Evolutionary conservation across 2,113 vertebrate species (phyloP), one percentile per base, ranked within the genome.

Genomic region (Salminus brasiliensis): DNA sequence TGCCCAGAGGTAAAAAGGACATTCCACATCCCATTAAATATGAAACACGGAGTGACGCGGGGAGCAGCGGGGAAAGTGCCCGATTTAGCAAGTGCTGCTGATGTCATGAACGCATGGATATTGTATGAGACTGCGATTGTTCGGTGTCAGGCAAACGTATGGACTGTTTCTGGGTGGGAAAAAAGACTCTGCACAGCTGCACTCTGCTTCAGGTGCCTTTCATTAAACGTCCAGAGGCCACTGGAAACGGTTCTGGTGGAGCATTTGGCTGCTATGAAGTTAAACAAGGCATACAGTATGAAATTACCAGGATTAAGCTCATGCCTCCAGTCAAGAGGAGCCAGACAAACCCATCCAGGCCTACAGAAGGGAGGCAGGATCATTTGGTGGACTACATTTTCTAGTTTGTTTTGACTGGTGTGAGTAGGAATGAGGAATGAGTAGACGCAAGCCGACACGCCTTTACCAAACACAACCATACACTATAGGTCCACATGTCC

Each of bases 121-220:
- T 89, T 91, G 90, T 87, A 91, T 91, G 90, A 88, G 85, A 86
- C 90, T 83, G 87, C 87, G 88, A 88, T 88, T 70, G 70, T 87
- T 86, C 88, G 88, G 88, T 74, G 87, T 89, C 59, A 66, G 43
- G 78, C 86, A 90, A 88, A 88, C 87, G 87, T 89, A 91, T 87
- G 91, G 87, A 84, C 83, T 81, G 84, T n/a, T 29, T 36, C 41
- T 3, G 2, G 25, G 13, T 43, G 21, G 55, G 10, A n/a, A 9
- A 29, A 66, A 69, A 65, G 18, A 27, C 23, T 32, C 32, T 29
- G 12, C n/a, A n/a, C n/a, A n/a, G n/a, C 21, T 55, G 32, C 25
- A 15, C 12, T 84, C 81, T 83, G 69, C 88, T 85, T 84, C 82
- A 76, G 72, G 75, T 72, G 74, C 79, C 52, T 52, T 66, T 66